These are phyloP conservation scores for Psittacula derbiana DNA, from an alignment of 2,797 vertebrate genomes.

Conservation along the genomic window DNA sequence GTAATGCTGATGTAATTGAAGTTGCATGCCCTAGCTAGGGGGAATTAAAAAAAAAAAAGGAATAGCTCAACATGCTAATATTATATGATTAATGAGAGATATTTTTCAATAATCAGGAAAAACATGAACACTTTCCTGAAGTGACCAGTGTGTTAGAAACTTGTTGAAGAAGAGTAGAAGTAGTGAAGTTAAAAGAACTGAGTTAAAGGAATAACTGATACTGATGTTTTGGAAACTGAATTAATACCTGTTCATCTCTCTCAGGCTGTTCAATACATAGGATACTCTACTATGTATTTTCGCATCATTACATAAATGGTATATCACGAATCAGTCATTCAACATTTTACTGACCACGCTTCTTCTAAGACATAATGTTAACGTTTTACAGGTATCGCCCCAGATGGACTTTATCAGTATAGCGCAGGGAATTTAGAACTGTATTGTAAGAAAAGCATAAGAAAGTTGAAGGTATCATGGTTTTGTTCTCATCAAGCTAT, in stretches of 20 bases:
- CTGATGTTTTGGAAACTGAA: neutral
- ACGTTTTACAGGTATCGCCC: neutral
- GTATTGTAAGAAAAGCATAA: neutral
- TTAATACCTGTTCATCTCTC: neutral
- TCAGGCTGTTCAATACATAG: neutral
- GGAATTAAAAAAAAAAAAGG: neutral
- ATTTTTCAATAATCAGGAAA: neutral
- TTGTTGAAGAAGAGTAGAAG: neutral
- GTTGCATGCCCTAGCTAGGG: neutral
- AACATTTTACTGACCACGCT: neutral
- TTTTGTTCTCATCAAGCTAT: neutral
- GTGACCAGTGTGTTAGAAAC: neutral
- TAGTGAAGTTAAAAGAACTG: neutral
- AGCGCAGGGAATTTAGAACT: neutral
- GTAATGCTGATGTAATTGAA: neutral
- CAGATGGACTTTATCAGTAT: neutral
- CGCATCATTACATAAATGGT: neutral
- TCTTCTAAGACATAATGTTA: neutral
- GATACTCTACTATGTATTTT: neutral
- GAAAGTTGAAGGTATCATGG: neutral
- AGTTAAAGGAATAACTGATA: neutral
- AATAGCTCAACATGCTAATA: neutral
- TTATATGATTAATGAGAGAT: neutral
- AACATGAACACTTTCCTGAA: neutral
- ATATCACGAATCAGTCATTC: neutral